Base-by-base conservation (phyloP, 2,113 vertebrate species). In the Phalacrocorax brasilianus region DNA sequence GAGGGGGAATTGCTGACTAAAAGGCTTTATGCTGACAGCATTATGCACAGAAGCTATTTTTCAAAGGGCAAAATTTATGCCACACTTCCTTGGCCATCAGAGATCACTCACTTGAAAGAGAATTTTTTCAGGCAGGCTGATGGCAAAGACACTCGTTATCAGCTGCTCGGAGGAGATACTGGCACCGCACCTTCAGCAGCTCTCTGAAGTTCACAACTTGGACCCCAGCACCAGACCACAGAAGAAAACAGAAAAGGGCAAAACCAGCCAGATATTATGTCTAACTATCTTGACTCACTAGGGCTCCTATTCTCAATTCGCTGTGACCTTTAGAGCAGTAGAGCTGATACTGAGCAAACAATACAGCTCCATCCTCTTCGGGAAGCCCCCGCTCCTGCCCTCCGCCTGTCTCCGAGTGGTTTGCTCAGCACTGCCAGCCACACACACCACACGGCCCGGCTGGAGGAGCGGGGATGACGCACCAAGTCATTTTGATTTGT, bases 401-500 rank as follows among this genome's bases (percentile, higher is more conserved):
- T 70, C 58, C 0, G 82, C 86, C 94, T 14, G 17, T 84, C 73
- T 28, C 42, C 0, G 4, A 27, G 89, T 11, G 0, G 45, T 19
- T n/a, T 33, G 42, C 93, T 59, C 14, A 0, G 89, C 26, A 0
- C 80, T 75, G 84, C 84, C 82, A 90, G 93, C 63, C 91, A 24
- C 95, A 91, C 53, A 61, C 70, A 5, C 44, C 15, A 19, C 84
- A 8, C 26, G 8, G 80, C 93, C 91, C n/a, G 12, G 55, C 82
- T 73, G 95, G 22, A 59, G 45, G 71, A 71, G 65, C 28, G 0
- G 55, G 47, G 59, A 82, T 97, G 94, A 96, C 91, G 84, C 92
- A 96, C 86, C 88, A 72, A 91, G 86, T 87, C 97, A 82, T 14
- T 58, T 92, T 97, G 94, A 97, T 97, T 95, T 97, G 96, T 89